Evolutionary conservation across 1,140 invertebrate genomes (phyloP), one percentile per base, ranked within the genome.

Genomic region (Tyrophagus putrescentiae): DNA sequence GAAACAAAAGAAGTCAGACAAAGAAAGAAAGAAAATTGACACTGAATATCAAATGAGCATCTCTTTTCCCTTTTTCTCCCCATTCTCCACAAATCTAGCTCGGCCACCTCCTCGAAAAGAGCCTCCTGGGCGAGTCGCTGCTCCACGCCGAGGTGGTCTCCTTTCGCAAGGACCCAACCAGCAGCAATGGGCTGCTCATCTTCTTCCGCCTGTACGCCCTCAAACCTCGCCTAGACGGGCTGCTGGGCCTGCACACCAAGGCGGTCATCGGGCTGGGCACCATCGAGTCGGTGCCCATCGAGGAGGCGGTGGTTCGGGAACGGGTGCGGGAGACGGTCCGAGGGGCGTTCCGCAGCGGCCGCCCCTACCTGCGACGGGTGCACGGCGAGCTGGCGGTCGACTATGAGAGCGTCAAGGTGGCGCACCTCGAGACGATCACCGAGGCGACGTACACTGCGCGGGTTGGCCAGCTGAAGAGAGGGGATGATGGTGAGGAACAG

Each of bases 161-260:
- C 67, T 84, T 85, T 67, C 79, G 81, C 81, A 80, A 64, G 77
- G 80, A 9, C n/a, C n/a, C n/a, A n/a, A n/a, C n/a, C n/a, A n/a
- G n/a, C n/a, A n/a, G n/a, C n/a, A n/a, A n/a, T n/a, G 39, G 61
- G 56, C 69, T 84, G n/a, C 79, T 82, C 63, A 80, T 85, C 9
- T 82, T 82, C 71, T 86, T 84, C 71, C 79, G 77, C 71, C 66
- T 86, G 9, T 80, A 82, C 62, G 2, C 52, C n/a, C 25, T 13
- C 21, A 54, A 54, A 16, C 9, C 21, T 3, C 11, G 11, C 32
- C 1, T 54, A 1, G 52, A 54, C 25, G 11, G 27, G 18, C 13
- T 11, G 11, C 27, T 54, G 27, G 52, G 11, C 1, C 16, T 54
- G 9, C 52, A 54, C 13, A 34, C 52, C 16, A 54, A 54, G 25